Conservation (phyloP, 2,888 invertebrate species). For the Himalopsyche japonica region DNA sequence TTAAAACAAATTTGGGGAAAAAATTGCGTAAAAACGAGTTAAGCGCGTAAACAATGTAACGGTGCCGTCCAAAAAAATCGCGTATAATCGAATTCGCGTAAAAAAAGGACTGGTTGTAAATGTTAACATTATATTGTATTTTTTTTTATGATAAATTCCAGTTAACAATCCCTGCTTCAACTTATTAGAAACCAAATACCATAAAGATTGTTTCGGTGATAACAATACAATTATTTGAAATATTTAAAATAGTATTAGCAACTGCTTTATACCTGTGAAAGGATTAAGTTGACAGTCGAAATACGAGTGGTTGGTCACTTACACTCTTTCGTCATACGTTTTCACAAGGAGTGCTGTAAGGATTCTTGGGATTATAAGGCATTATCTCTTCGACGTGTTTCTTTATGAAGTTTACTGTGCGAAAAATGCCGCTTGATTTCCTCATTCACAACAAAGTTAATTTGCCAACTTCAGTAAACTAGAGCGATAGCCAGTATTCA, state of each 20-base stretch:
- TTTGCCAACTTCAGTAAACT: too few species aligned
- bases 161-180: neutral
- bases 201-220: conserved; percentile 30
- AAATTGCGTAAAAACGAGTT: too few species aligned
- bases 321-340: neutral
- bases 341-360: neutral
- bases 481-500: too few species aligned
- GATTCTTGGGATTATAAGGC: conserved; percentile 16
- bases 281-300: conserved; percentile 30
- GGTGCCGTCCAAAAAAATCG: too few species aligned
- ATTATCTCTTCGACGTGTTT: conserved; percentile 14
- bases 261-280: conserved; percentile 21
- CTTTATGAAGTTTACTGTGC: neutral
- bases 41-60: too few species aligned
- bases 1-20: too few species aligned
- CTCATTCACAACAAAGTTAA: neutral
- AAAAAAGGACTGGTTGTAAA: too few species aligned
- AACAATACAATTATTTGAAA: conserved; percentile 20
- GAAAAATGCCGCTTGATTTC: conserved; percentile 8
- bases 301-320: conserved; percentile 14
- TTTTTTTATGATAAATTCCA: too few species aligned
- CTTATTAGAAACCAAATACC: conserved; percentile 4
- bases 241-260: conserved; percentile 35
- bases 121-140: too few species aligned
- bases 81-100: too few species aligned